Evolutionary conservation across 2,113 vertebrate genomes (phyloP), one percentile per base, ranked within the genome.

Genomic region (Opisthocomus hoazin): DNA sequence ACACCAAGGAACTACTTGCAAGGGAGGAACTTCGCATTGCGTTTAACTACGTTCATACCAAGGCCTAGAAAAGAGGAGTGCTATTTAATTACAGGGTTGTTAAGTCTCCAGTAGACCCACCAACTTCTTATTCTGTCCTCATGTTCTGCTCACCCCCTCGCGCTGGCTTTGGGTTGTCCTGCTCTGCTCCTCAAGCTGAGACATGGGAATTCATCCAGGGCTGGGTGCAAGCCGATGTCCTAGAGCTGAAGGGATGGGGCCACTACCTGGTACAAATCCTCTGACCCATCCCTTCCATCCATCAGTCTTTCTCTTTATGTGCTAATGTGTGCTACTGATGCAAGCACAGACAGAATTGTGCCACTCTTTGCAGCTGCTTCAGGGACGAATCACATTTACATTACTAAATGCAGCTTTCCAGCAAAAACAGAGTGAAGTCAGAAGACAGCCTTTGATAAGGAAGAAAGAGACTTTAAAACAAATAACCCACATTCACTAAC

Each of bases 351-450:
- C 92, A 97, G 95, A 97, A 96, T 70, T 89, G 92, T 97, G 96
- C 85, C 90, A 75, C 89, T 94, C 81, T 95, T 85, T 66, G 80
- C 92, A 94, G 93, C 96, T 97, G 96, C 97, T 97, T 91, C 89
- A 81, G 96, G 96, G 87, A 89, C 96, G 92, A 93, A 96, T 94
- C 71, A 37, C 97, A 97, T 97, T 96, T 97, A 97, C 96, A 97
- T 97, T 97, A 97, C 95, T 97, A 97, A 97, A 97, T 95, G 95
- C 89, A 90, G 84, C 95, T 96, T 95, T 90, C 91, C 93, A 96
- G 93, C 64, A 87, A 97, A 95, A 93, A 80, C 79, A 76, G 90
- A 93, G 94, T 76, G 92, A 97, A 97, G 94, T 93, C 95, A 94
- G 94, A 84, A 96, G 91, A 94, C 97, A 96, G 96, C 87, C 93